phyloP scores from a whole-genome alignment of 2,113 vertebrate genomes.

The Catharus minimus region DNA sequence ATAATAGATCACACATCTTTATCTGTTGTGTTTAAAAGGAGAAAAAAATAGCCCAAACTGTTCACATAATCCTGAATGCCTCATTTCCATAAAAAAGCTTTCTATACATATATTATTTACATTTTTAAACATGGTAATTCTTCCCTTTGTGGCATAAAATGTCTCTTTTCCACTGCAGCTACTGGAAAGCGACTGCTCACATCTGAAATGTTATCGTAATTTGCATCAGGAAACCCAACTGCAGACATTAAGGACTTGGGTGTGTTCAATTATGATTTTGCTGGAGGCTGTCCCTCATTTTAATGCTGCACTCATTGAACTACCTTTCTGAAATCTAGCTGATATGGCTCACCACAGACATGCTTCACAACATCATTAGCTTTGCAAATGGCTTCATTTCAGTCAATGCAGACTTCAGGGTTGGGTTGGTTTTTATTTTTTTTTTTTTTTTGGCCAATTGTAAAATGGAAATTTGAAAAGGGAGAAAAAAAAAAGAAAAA shows the following conservation, averaged over 20 bases:
- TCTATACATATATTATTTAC: constrained; percentile 76
- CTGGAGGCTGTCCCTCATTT: constrained; percentile 73
- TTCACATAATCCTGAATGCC: constrained; percentile 65
- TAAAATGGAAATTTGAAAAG: constrained; percentile 73
- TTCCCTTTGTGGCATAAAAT: constrained; percentile 67
- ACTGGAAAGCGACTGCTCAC: constrained; percentile 66
- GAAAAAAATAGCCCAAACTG: constrained; percentile 45
- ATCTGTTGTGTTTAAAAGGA: constrained; percentile 63
- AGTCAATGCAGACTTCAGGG: constrained; percentile 57
- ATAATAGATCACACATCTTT: constrained; percentile 60
- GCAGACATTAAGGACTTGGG: constrained; percentile 67
- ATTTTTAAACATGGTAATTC: constrained; percentile 73
- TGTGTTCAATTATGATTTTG: constrained; percentile 72
- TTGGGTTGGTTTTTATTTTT: too few species aligned
- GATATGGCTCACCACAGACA: constrained; percentile 44
- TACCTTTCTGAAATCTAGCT: constrained; percentile 69
- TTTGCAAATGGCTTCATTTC: constrained; percentile 76
- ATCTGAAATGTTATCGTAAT: constrained; percentile 69
- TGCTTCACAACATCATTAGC: constrained; percentile 68
- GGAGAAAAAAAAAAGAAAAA: neutral
- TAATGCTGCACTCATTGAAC: constrained; percentile 69
- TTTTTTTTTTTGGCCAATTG: constrained; percentile 74
- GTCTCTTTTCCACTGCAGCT: constrained; percentile 65
- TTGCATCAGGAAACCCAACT: constrained; percentile 73
- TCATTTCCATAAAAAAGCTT: constrained; percentile 76